Percentiles rank a stretch among this genome's conserved stretches.
Conservation (phyloP, 1,140 invertebrate species). For the Tetragnatha versicolor region DNA sequence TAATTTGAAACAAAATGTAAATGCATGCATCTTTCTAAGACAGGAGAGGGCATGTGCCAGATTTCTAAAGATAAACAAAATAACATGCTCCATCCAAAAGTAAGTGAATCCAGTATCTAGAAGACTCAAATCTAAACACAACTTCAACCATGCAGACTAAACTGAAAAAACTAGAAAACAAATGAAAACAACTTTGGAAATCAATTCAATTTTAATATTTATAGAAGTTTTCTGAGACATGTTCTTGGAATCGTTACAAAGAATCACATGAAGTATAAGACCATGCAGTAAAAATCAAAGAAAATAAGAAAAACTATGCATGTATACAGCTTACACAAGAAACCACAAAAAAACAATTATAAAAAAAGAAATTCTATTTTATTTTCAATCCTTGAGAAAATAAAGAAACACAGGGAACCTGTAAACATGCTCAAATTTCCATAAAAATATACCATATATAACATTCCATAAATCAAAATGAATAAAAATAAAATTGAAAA, state of each 20-base stretch:
- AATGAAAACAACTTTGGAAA: constrained; percentile 9
- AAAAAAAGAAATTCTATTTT: not conserved
- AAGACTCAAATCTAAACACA: constrained; percentile 10
- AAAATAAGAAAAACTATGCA: not conserved
- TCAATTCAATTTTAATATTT: not conserved
- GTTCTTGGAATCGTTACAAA: not conserved
- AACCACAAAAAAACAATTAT: not conserved
- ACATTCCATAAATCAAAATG: too few species aligned
- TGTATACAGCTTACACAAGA: not conserved
- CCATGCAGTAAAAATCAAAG: too few species aligned
- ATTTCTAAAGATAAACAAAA: constrained; percentile 5
- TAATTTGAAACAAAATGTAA: not conserved
- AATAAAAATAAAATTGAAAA: too few species aligned
- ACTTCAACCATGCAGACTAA: constrained; percentile 21
- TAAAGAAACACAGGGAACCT: too few species aligned
- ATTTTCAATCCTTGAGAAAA: too few species aligned
- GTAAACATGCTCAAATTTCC: too few species aligned
- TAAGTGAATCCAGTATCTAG: constrained; percentile 1
- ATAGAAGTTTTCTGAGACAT: constrained; percentile 27
- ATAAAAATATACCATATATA: too few species aligned
- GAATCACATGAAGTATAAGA: not conserved
- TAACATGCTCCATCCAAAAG: constrained; percentile 40
- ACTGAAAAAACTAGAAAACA: constrained; percentile 2
- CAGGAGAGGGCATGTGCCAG: constrained; percentile 31
- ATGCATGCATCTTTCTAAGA: constrained; percentile 35